phyloP scores from a whole-genome alignment of 2,888 invertebrate genomes.

The Dolomedes plantarius region DNA sequence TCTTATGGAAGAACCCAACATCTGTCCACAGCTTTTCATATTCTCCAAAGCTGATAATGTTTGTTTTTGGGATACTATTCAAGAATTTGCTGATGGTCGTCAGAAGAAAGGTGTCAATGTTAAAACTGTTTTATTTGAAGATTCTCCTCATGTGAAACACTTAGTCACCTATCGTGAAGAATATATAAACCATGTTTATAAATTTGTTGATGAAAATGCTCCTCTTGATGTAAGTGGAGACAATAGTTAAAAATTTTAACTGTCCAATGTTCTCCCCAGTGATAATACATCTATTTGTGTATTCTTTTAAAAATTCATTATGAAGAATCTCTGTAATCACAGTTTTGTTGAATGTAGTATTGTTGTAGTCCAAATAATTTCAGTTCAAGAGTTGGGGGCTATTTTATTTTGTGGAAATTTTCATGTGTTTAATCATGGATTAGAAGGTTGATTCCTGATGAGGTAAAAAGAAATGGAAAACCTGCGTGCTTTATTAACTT shows the following conservation, averaged over 20 bases:
- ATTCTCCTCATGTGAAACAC: conserved; percentile 86
- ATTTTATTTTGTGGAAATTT: no score
- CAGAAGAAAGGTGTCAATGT: conserved; percentile 81
- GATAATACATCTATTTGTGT: no score
- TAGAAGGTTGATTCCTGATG: no score
- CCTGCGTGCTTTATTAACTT: no score
- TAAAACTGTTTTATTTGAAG: conserved; percentile 82
- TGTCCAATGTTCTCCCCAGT: not conserved
- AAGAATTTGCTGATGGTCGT: conserved; percentile 82
- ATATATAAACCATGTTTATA: conserved; percentile 48
- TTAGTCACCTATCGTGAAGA: conserved; percentile 81
- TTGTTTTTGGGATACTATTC: conserved; percentile 83
- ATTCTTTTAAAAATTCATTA: no score
- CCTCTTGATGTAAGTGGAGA: not conserved
- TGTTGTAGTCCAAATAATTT: no score
- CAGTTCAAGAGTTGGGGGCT: no score
- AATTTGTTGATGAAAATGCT: conserved; percentile 56
- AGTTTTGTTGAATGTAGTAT: no score
- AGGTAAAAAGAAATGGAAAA: no score
- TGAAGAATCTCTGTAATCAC: no score
- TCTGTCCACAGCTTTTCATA: conserved; percentile 84
- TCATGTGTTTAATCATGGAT: no score
- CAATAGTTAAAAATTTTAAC: not conserved
- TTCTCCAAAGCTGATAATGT: conserved; percentile 84
- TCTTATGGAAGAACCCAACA: conserved; percentile 79